These are phyloP conservation scores for Vulpes ferrilata DNA, from an alignment of 2,113 vertebrate genomes.

Conservation along the genomic window DNA sequence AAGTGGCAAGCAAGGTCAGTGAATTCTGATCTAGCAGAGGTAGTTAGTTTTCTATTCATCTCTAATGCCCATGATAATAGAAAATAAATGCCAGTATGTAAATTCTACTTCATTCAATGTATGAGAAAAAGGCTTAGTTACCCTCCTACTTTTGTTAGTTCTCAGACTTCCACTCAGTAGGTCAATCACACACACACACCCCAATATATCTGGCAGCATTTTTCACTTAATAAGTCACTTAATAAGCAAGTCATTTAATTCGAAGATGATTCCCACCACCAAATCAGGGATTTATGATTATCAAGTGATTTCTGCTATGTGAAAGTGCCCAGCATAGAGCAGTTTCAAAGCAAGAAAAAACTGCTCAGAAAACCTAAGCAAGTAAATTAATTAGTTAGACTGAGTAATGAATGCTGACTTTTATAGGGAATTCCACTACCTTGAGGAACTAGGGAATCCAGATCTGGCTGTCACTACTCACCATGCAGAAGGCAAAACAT, in stretches of 20 bases:
- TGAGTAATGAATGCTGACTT: neutral
- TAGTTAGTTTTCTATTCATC: neutral
- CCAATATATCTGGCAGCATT: neutral
- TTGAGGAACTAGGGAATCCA: neutral
- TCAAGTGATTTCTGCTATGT: neutral
- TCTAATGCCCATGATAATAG: neutral
- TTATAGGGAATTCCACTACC: neutral
- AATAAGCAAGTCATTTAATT: neutral
- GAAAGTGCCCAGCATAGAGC: neutral
- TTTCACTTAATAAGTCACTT: neutral
- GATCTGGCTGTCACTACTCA: neutral
- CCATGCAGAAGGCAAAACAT: neutral
- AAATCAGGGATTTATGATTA: neutral
- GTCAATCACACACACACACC: neutral
- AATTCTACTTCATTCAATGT: neutral
- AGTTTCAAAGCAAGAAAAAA: conserved; percentile 35
- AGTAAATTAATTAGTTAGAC: neutral
- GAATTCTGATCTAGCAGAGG: neutral
- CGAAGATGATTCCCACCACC: neutral
- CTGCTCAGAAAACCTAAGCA: neutral
- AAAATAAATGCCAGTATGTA: neutral
- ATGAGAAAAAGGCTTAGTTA: neutral
- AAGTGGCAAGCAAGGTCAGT: neutral
- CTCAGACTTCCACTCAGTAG: neutral
- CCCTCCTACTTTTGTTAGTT: neutral